phyloP scores from a whole-genome alignment of 2,797 vertebrate species.

The Lagodon rhomboides region DNA sequence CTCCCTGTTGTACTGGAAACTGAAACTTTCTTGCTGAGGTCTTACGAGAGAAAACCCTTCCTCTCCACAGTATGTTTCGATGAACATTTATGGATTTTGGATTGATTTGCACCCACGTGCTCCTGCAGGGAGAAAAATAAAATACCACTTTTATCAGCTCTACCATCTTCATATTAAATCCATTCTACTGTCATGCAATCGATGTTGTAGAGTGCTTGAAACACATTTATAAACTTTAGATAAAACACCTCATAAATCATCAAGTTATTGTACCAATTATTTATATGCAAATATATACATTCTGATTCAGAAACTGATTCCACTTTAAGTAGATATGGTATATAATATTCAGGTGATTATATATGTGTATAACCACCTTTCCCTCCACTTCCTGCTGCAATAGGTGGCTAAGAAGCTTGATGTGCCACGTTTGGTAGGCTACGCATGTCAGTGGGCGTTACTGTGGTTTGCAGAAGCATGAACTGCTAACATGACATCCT shows the following conservation, averaged over 20 bases:
- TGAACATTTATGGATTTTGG: background rate
- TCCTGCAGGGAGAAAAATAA: background rate
- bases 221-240: background rate
- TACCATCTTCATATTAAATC: background rate
- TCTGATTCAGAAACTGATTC: background rate
- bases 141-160: background rate
- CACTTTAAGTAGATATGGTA: too few species aligned
- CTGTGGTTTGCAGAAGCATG: too few species aligned
- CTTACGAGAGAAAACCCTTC: background rate
- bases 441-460: too few species aligned
- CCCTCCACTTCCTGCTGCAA: too few species aligned
- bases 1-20: too few species aligned
- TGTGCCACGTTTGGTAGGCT: too few species aligned
- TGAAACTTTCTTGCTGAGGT: background rate
- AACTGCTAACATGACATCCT: too few species aligned
- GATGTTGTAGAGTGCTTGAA: background rate
- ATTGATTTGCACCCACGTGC: background rate
- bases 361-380: too few species aligned
- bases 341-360: too few species aligned
- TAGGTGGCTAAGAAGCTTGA: too few species aligned
- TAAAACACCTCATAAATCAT: background rate
- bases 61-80: background rate
- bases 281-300: background rate
- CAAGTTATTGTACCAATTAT: background rate
- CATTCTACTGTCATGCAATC: background rate